phyloP scores from a whole-genome alignment of 2,888 invertebrate species.

The Oasisia sp. region DNA sequence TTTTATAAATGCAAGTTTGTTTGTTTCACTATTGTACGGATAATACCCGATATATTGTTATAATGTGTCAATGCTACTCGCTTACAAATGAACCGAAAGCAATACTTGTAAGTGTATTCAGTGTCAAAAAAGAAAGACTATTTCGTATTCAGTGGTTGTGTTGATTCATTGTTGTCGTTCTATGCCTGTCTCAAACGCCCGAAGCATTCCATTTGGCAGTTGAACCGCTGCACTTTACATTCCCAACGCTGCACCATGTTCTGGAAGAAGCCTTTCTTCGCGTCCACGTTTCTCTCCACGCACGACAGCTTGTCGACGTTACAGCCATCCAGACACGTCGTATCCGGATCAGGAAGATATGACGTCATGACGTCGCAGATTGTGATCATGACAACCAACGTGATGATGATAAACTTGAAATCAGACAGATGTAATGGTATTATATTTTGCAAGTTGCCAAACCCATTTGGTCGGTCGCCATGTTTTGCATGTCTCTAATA shows the following conservation, averaged over 20 bases:
- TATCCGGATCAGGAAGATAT: background rate
- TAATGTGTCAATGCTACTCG: background rate
- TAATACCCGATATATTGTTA: background rate
- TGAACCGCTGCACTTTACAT: background rate
- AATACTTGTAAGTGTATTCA: background rate
- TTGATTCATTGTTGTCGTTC: background rate
- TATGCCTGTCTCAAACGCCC: background rate
- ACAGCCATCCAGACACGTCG: background rate
- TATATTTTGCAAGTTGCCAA: background rate
- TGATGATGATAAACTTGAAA: background rate
- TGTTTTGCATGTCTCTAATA: too few species aligned
- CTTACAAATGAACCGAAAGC: background rate
- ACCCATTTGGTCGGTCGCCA: too few species aligned
- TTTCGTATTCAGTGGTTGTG: background rate
- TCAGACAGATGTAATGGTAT: background rate
- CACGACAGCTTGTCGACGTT: background rate
- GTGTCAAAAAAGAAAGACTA: background rate
- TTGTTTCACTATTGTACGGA: background rate
- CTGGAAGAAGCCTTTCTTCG: background rate
- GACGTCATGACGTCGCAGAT: background rate
- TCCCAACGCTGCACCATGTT: background rate
- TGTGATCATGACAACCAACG: background rate
- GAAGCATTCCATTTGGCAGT: background rate
- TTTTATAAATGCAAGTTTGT: background rate
- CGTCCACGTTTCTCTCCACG: background rate